Percentiles rank a stretch among this genome's conserved stretches.
Evolutionary conservation across 2,888 invertebrate genomes (phyloP).

Genomic region (Rhamphomyia laevipes): DNA sequence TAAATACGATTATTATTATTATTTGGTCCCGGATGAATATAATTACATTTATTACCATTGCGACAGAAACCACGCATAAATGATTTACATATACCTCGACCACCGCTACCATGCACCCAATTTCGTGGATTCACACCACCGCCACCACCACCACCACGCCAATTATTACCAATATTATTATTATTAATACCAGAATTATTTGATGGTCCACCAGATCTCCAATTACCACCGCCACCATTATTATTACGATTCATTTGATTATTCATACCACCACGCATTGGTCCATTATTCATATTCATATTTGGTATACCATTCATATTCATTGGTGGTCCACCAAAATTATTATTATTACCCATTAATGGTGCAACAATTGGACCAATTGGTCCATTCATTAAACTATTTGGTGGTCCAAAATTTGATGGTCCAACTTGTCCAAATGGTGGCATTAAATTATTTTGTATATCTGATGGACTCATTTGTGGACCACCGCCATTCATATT

Average conservation of each 20-base stretch:
- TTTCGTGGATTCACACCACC: slow-evolving; percentile 18
- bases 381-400: slow-evolving; percentile 9
- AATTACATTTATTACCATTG: slow-evolving; percentile 70
- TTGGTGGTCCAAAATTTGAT: slow-evolving; percentile 20
- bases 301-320: slow-evolving; percentile 7
- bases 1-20: slow-evolving; percentile 19
- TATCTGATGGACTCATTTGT: slow-evolving; percentile 13
- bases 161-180: slow-evolving; percentile 39
- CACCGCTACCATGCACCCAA: slow-evolving; percentile 40
- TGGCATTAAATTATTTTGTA: slow-evolving; percentile 9
- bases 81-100: slow-evolving; percentile 57
- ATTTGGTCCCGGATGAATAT: slow-evolving; percentile 54
- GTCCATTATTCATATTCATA: slow-evolving; percentile 12
- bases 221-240: slow-evolving; percentile 24
- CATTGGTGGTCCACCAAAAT: slow-evolving; percentile 2
- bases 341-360: not conserved
- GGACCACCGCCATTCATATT: not conserved
- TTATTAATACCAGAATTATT: slow-evolving; percentile 26
- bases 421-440: slow-evolving; percentile 14
- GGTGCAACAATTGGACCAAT: not conserved
- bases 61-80: slow-evolving; percentile 73
- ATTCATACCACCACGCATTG: slow-evolving; percentile 1
- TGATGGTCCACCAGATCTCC: slow-evolving; percentile 31
- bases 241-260: slow-evolving; percentile 3
- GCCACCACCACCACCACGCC: slow-evolving; percentile 41